These are phyloP conservation scores for Olivierus martensii DNA, from an alignment of 1,140 invertebrate genomes.

Conservation along the genomic window DNA sequence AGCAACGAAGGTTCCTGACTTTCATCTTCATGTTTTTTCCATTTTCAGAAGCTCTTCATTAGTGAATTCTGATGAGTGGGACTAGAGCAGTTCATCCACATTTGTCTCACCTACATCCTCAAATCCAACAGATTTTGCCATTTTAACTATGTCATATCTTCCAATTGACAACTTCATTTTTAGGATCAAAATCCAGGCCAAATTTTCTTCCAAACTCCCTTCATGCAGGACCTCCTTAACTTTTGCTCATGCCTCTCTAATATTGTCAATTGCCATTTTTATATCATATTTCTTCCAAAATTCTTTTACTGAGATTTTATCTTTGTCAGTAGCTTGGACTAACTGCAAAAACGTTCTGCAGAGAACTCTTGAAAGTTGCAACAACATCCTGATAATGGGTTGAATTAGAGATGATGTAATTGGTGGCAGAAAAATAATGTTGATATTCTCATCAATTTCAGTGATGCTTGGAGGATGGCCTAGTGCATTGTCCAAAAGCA, in stretches of 20 bases:
- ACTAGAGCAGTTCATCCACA: background rate
- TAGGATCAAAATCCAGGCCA: background rate
- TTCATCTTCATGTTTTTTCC: background rate
- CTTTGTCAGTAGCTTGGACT: background rate
- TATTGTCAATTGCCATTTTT: background rate
- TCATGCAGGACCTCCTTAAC: background rate
- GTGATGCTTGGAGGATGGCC: background rate
- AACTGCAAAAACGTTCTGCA: background rate
- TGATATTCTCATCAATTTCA: background rate
- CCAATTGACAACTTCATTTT: background rate
- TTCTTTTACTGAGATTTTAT: background rate
- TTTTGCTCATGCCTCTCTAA: background rate
- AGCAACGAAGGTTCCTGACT: background rate
- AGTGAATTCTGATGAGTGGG: background rate
- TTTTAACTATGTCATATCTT: background rate
- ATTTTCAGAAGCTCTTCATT: background rate
- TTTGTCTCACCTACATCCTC: background rate
- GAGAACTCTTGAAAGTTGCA: background rate
- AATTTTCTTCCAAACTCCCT: background rate
- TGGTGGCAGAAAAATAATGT: background rate
- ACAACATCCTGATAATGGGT: background rate
- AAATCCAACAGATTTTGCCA: background rate
- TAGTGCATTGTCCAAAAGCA: too few species aligned
- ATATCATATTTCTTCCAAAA: background rate
- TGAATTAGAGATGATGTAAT: background rate